A percentile compares a stretch with the other conserved stretches of the same genome.
Evolutionary conservation across 2,888 invertebrate species (phyloP).

Genomic region (Tuberolachnus salignus): DNA sequence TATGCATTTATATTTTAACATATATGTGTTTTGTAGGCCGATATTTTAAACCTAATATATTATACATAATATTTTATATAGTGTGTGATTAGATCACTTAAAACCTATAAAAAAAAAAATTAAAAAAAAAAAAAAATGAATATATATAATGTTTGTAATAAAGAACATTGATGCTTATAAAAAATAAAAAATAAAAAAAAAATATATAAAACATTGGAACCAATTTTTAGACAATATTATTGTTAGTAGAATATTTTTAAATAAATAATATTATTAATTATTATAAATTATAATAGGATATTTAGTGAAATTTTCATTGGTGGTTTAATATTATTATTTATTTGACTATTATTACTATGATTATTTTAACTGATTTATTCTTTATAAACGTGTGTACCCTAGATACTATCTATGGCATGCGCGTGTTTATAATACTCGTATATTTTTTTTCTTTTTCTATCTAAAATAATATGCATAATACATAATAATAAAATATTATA

Average conservation of each 20-base stretch:
- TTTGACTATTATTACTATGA: neutral
- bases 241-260: conserved; percentile 17
- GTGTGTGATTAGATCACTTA: neutral
- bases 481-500: neutral
- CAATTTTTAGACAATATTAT: conserved; percentile 49
- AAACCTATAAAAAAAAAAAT: neutral
- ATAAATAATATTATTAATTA: neutral
- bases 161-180: conserved; percentile 4
- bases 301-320: conserved; percentile 9
- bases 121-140: neutral
- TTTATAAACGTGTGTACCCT: conserved; percentile 15
- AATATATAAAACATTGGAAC: conserved; percentile 2
- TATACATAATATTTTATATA: neutral
- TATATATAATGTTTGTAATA: conserved; percentile 7
- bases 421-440: neutral
- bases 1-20: conserved; percentile 46
- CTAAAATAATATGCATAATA: neutral
- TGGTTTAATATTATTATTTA: conserved; percentile 19
- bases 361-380: neutral
- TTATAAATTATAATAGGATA: neutral
- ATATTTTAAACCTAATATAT: too few relatives aligned
- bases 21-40: conserved; percentile 29
- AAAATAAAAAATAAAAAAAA: conserved; percentile 6
- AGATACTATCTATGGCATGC: too few relatives aligned
- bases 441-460: conserved; percentile 24